Percentiles rank a stretch among this genome's conserved stretches.
Conservation (phyloP, 1,140 invertebrate species). For the Drosophila novamexicana region DNA sequence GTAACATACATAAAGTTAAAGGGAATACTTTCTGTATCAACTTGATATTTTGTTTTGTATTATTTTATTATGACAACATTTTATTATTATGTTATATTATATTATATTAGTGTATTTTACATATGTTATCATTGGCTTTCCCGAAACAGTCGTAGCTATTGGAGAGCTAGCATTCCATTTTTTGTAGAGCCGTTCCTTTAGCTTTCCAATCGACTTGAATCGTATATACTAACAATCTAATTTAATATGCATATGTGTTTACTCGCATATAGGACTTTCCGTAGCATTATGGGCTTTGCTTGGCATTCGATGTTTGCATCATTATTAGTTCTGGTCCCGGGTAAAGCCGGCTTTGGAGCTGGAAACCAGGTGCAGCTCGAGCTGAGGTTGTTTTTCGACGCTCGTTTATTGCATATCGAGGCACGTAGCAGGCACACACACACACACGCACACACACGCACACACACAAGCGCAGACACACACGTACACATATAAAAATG, state of each 20-base stretch:
- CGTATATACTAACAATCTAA: background rate
- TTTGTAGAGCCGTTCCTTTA: too few species aligned
- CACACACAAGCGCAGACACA: slow-evolving; percentile 17
- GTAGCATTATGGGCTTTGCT: slow-evolving; percentile 12
- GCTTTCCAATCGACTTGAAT: too few species aligned
- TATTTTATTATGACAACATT: too few species aligned
- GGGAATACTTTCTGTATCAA: too few species aligned
- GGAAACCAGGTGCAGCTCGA: slow-evolving; percentile 25
- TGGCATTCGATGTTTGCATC: slow-evolving; percentile 23
- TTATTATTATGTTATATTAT: too few species aligned
- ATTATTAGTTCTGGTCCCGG: slow-evolving; percentile 37
- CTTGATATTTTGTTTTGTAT: too few species aligned
- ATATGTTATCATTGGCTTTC: too few species aligned
- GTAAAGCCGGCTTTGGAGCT: slow-evolving; percentile 6
- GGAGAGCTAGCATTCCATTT: too few species aligned
- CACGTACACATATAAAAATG: background rate
- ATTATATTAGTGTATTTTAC: too few species aligned
- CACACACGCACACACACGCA: background rate
- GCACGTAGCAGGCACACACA: slow-evolving; percentile 56
- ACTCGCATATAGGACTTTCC: background rate
- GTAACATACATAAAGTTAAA: too few species aligned
- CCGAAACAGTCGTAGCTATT: too few species aligned
- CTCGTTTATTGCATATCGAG: slow-evolving; percentile 62
- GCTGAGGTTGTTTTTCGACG: slow-evolving; percentile 40
- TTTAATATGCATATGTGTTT: background rate